Conservation (phyloP, 1,140 invertebrate species). For the Leptopilina boulardi region DNA sequence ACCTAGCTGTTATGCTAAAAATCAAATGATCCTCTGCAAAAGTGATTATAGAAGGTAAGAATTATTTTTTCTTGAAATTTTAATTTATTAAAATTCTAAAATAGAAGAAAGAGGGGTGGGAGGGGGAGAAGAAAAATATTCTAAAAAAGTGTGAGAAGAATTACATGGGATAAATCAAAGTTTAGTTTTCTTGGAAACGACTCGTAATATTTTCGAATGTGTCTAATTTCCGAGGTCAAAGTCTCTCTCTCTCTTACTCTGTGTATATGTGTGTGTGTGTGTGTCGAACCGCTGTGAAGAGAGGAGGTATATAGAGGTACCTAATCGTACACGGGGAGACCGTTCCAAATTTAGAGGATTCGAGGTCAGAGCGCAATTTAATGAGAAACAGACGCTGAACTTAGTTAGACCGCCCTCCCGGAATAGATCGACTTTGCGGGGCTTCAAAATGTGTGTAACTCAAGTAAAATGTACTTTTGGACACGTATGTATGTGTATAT, state of each 20-base stretch:
- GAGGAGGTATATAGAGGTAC: constrained; percentile 43
- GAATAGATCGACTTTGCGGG: constrained; percentile 73
- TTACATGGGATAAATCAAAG: not conserved
- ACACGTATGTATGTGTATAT: no score
- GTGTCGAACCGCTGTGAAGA: constrained; percentile 37
- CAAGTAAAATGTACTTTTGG: constrained; percentile 39
- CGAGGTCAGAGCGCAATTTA: constrained; percentile 73
- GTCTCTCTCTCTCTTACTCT: not conserved
- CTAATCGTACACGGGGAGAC: constrained; percentile 68
- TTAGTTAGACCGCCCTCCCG: constrained; percentile 68
- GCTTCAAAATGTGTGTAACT: constrained; percentile 49
- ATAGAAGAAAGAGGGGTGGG: not conserved
- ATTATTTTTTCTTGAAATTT: constrained; percentile 48
- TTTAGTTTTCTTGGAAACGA: constrained; percentile 6
- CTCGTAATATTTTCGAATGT: constrained; percentile 21
- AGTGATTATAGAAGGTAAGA: constrained; percentile 95
- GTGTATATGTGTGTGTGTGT: no score
- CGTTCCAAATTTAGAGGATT: constrained; percentile 74
- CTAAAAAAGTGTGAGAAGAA: not conserved
- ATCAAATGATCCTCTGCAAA: constrained; percentile 95
- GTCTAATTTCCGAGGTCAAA: constrained; percentile 27
- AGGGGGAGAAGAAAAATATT: no score
- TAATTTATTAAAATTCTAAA: not conserved
- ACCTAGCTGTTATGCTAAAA: constrained; percentile 91
- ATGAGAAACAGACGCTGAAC: constrained; percentile 75